Conservation (phyloP, 2,797 vertebrate species). For the Muscicapa striata region DNA sequence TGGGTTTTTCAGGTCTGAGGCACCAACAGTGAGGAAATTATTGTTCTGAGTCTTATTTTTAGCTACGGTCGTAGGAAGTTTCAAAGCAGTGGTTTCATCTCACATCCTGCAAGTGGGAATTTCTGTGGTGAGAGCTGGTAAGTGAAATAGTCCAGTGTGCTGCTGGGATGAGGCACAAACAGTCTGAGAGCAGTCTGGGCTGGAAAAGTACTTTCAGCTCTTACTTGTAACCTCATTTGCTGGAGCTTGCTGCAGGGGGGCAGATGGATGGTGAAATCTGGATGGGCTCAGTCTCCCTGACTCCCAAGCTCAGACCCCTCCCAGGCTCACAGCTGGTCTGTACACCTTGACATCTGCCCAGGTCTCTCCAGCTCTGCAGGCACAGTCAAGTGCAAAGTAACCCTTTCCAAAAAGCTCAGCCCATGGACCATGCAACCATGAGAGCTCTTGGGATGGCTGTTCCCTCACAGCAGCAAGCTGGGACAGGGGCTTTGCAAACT, state of each 20-base stretch:
- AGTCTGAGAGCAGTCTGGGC: not conserved
- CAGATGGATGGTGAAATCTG: not conserved
- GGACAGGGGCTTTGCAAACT: not conserved
- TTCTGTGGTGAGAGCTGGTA: not conserved
- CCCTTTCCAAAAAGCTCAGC: not conserved
- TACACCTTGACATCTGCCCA: accelerated
- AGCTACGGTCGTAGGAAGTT: not conserved
- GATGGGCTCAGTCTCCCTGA: not conserved
- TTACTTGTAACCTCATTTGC: not conserved
- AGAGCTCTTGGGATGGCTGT: not conserved
- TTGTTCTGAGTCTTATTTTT: not conserved
- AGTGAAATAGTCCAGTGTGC: not conserved
- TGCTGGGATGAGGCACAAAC: not conserved
- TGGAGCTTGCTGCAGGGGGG: not conserved
- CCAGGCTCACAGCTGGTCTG: not conserved
- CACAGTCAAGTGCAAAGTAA: not conserved
- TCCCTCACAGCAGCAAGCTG: not conserved
- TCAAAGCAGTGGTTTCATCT: not conserved
- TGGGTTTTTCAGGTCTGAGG: not conserved
- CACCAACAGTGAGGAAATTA: not conserved
- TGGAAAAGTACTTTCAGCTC: not conserved
- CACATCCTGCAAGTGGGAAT: not conserved
- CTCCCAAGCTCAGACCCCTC: not conserved
- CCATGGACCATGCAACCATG: accelerated
- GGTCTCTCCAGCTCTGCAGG: not conserved